Conservation (phyloP, 2,888 invertebrate species). For the Agrochola macilenta region DNA sequence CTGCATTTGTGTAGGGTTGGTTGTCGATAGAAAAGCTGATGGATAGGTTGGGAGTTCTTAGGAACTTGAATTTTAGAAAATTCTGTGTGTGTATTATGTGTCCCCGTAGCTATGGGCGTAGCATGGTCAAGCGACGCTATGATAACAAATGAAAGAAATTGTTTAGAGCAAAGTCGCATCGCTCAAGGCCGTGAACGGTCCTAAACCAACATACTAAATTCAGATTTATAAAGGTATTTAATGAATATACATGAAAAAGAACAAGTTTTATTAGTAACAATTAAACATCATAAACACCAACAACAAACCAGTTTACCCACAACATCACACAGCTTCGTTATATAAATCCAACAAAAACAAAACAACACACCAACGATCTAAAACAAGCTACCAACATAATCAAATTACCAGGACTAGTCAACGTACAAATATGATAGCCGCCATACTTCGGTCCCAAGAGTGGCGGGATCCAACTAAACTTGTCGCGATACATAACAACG, state of each 20-base stretch:
- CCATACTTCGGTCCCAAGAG: slow-evolving; percentile 63
- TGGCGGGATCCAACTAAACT: slow-evolving; percentile 61
- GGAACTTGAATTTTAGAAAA: neutral
- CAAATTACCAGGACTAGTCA: slow-evolving; percentile 67
- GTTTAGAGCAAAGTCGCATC: neutral
- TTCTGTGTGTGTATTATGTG: no score
- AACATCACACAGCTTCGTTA: slow-evolving; percentile 29
- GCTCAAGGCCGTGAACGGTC: neutral
- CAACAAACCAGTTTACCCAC: slow-evolving; percentile 11
- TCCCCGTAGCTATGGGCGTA: no score
- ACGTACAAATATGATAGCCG: slow-evolving; percentile 69
- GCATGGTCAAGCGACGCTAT: no score
- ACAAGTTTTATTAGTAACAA: neutral
- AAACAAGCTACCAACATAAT: slow-evolving; percentile 66
- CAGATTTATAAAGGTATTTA: neutral
- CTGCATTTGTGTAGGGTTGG: neutral
- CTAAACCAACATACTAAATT: neutral
- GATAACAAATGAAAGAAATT: neutral
- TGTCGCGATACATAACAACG: slow-evolving; percentile 50
- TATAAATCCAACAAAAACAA: slow-evolving; percentile 44
- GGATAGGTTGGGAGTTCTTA: neutral
- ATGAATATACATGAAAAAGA: neutral
- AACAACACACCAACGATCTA: slow-evolving; percentile 59
- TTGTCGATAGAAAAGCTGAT: neutral
- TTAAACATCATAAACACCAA: slow-evolving; percentile 6